A percentile compares a stretch with the other conserved stretches of the same genome.
Conservation (phyloP, 2,797 vertebrate genomes). For the Eulemur coronatus region DNA sequence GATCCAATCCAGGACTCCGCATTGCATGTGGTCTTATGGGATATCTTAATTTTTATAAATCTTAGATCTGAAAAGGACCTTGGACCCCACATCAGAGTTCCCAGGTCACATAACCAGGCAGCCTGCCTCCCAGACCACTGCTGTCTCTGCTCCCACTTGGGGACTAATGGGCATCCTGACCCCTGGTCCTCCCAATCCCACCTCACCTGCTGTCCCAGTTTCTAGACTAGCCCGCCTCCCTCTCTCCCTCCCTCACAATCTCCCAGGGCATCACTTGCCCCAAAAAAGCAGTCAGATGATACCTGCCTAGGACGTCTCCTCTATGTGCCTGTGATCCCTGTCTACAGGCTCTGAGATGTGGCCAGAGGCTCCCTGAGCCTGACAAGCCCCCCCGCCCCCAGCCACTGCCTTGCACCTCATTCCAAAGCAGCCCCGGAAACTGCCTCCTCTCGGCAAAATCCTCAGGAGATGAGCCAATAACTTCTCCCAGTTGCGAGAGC, state of each 20-base stretch:
- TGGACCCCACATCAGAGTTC: not conserved
- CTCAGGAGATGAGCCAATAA: not conserved
- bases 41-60: constrained; percentile 55
- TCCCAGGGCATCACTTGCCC: constrained; percentile 58
- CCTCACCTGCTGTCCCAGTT: constrained; percentile 48
- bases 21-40: not conserved
- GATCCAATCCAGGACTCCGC: constrained; percentile 12
- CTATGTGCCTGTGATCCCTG: not conserved
- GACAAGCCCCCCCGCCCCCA: not conserved
- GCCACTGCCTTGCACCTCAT: not conserved
- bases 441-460: not conserved
- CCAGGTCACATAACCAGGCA: constrained; percentile 19
- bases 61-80: constrained; percentile 30
- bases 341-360: not conserved
- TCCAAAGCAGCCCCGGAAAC: not conserved
- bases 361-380: not conserved
- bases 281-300: constrained; percentile 63
- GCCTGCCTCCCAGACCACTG: not conserved
- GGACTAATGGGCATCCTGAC: constrained; percentile 13
- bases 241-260: constrained; percentile 10
- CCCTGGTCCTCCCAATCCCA: constrained; percentile 3
- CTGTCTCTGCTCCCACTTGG: not conserved
- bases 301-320: not conserved
- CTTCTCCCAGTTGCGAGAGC: not conserved
- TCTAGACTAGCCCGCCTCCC: constrained; percentile 32